Percentiles rank a stretch among this genome's conserved stretches.
Evolutionary conservation across 2,888 invertebrate genomes (phyloP).

Genomic region (Leistus spinibarbis): DNA sequence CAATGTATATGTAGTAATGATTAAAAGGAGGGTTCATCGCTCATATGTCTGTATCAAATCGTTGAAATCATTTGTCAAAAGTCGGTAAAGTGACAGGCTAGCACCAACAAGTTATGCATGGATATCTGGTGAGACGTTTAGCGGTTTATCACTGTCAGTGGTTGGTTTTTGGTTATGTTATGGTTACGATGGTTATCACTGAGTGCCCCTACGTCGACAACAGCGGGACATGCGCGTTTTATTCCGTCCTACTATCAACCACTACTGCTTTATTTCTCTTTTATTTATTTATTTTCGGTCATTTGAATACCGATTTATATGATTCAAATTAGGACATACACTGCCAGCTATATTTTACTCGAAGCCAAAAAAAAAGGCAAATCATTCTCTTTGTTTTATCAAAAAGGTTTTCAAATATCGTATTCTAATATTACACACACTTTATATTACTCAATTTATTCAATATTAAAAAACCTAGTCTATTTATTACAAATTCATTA

Average conservation of each 20-base stretch:
- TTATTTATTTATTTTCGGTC: too few species aligned
- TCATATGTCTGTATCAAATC: slow-evolving; percentile 1
- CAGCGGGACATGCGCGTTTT: background rate
- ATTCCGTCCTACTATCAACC: background rate
- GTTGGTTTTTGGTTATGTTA: background rate
- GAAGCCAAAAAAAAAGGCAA: too few species aligned
- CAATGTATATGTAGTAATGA: background rate
- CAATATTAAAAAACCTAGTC: too few species aligned
- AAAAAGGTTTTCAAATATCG: too few species aligned
- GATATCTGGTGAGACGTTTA: background rate
- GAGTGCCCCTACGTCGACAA: background rate
- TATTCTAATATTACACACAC: too few species aligned
- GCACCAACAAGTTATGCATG: background rate
- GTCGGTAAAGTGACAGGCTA: background rate
- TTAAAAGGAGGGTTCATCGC: background rate
- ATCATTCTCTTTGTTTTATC: too few species aligned
- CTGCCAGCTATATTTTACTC: too few species aligned
- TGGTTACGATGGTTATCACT: background rate
- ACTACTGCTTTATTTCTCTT: background rate
- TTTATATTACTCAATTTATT: too few species aligned
- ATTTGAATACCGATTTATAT: too few species aligned
- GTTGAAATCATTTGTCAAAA: slow-evolving; percentile 19
- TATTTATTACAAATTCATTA: too few species aligned
- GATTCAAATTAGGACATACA: too few species aligned
- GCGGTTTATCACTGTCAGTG: background rate